phyloP scores from a whole-genome alignment of 1,140 invertebrate genomes.

The Periplaneta americana region DNA sequence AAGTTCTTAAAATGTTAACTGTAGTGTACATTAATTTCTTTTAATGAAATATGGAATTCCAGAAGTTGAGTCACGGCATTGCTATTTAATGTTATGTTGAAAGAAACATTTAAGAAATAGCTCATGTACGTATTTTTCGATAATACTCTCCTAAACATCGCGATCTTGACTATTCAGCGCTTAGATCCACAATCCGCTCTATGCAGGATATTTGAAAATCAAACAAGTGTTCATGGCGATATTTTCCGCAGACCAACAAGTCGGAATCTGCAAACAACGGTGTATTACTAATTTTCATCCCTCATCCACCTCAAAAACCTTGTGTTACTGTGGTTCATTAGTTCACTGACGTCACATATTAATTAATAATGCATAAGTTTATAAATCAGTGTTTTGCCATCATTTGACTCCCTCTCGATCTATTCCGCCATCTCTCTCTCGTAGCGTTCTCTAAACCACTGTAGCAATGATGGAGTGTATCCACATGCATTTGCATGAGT shows the following conservation, averaged over 20 bases:
- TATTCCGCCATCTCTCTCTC: not conserved
- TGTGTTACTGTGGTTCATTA: not conserved
- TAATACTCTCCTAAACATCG: no score
- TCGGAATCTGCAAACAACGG: not conserved
- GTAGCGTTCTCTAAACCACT: not conserved
- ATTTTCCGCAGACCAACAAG: not conserved
- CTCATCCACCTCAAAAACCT: not conserved
- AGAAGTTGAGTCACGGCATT: no score
- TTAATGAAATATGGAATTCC: no score
- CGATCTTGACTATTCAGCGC: no score
- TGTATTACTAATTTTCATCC: not conserved
- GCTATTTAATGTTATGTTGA: no score
- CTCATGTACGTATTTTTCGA: no score
- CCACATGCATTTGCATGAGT: not conserved
- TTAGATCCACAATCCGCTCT: no score
- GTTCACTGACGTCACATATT: not conserved
- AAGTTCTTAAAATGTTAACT: no score
- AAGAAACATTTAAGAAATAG: no score
- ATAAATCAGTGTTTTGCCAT: not conserved
- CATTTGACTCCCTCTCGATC: not conserved
- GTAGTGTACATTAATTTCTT: no score
- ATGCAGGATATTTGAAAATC: not conserved
- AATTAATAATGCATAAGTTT: not conserved
- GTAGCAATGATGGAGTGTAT: not conserved
- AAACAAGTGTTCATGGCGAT: not conserved